phyloP scores from a whole-genome alignment of 2,888 invertebrate genomes.

The Zygogramma bicolorata region DNA sequence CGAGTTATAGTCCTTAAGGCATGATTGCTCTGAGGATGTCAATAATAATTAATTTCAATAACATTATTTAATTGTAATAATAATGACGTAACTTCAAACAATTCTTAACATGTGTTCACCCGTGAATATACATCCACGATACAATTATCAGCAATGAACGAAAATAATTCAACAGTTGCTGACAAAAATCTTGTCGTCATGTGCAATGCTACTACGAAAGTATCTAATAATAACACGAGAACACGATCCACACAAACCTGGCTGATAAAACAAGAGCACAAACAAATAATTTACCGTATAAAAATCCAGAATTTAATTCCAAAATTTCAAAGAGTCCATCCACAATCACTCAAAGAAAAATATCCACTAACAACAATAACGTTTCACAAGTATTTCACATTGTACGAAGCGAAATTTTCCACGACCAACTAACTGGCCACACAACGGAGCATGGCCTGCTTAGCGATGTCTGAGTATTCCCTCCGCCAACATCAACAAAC shows the following conservation, averaged over 20 bases:
- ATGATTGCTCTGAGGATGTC: too few relatives aligned
- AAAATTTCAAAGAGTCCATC: slow-evolving; percentile 21
- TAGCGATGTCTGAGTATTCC: slow-evolving; percentile 36
- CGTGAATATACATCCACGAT: background rate
- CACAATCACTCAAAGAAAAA: slow-evolving; percentile 32
- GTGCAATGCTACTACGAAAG: slow-evolving; percentile 2
- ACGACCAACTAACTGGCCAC: slow-evolving; percentile 33
- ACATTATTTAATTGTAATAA: background rate
- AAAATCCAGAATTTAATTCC: background rate
- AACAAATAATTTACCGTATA: background rate
- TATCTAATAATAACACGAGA: slow-evolving; percentile 16
- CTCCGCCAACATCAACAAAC: slow-evolving; percentile 21
- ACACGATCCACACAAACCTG: slow-evolving; percentile 22
- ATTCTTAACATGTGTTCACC: background rate
- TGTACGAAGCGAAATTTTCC: slow-evolving; percentile 34
- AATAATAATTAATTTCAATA: too few relatives aligned
- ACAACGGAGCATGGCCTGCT: slow-evolving; percentile 41
- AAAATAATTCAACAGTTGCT: background rate
- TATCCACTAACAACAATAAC: slow-evolving; percentile 22
- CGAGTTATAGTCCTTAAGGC: too few relatives aligned
- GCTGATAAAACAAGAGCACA: background rate
- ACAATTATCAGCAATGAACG: background rate
- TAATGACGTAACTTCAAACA: background rate
- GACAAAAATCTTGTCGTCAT: background rate
- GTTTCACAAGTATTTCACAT: slow-evolving; percentile 31